Base-by-base conservation (phyloP, 1,140 invertebrate species). In the Ylistrum balloti region DNA sequence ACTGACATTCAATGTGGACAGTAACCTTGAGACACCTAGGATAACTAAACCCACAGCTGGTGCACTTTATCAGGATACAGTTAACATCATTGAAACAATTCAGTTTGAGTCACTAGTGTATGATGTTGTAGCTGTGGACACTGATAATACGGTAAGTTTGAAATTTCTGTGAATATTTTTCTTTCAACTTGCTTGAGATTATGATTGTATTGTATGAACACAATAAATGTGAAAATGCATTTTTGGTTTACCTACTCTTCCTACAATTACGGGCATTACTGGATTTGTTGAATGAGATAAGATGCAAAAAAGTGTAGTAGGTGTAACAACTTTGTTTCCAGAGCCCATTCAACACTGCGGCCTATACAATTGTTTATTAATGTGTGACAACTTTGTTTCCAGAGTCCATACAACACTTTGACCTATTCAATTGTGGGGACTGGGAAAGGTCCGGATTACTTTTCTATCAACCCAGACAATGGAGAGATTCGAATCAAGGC, bases 1-100 rank as follows among this genome's bases (percentile, higher is more conserved):
- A n/a, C 74, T 99, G 0, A 98, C 97, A 7, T 97, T 99, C 0
- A 98, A 97, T 93, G 98, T 99, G 15, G 97, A 98, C 88, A 98
- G 98, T 94, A 97, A 98, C 3, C 97, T 97, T 2, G 97, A 97
- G 7, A 96, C 97, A 33, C 96, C 97, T 32, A 97, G 97, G 17
- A 98, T 99, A 94, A 97, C 98, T 1, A 35, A 13, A n/a, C 93
- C 91, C 28, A 28, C 56, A n/a, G 89, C 88, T 32, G 56, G 32
- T 0, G 2, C 33, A 3, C 89, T 74, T 32, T 94, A 91, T 85
- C 86, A 56, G 33, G 88, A 56, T 22, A 86, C 86, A 15, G 87
- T 85, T 1, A 89, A 87, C 0, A 91, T 95, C 38, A 86, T 91
- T 3, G 95, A 95, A 88, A 94, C 88, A 2, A 85, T 86, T 15